phyloP scores from a whole-genome alignment of 1,140 invertebrate species.

The Drosophila pectinifera region DNA sequence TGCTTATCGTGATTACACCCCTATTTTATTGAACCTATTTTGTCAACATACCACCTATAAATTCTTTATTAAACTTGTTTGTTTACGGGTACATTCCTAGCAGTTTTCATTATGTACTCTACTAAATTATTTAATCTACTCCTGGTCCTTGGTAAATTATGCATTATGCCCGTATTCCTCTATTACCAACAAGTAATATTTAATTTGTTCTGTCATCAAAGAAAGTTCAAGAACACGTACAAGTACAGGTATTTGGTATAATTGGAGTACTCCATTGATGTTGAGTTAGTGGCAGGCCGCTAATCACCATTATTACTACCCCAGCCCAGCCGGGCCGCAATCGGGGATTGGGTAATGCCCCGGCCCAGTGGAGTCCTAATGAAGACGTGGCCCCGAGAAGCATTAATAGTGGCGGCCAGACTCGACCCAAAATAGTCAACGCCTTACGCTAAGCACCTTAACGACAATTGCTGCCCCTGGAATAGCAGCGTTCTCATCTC shows the following conservation, averaged over 20 bases:
- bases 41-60: not conserved
- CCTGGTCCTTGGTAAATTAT: not conserved
- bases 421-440: constrained; percentile 50
- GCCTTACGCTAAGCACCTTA: constrained; percentile 75
- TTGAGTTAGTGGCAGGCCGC: constrained; percentile 9
- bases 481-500: constrained; percentile 32
- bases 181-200: constrained; percentile 2
- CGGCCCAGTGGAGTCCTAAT: constrained; percentile 27
- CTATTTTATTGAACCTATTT: not conserved
- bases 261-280: constrained; percentile 9
- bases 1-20: too few species aligned
- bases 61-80: not conserved
- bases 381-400: constrained; percentile 54
- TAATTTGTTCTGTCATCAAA: constrained; percentile 2
- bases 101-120: not conserved
- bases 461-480: constrained; percentile 57
- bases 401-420: constrained; percentile 50
- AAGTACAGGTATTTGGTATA: constrained; percentile 11
- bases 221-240: constrained; percentile 14
- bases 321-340: not conserved
- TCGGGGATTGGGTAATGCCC: constrained; percentile 18
- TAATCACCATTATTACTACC: constrained; percentile 41
- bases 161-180: not conserved
- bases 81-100: too few species aligned
- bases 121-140: not conserved